phyloP scores from a whole-genome alignment of 2,113 vertebrate genomes.

The Psettodes erumei region DNA sequence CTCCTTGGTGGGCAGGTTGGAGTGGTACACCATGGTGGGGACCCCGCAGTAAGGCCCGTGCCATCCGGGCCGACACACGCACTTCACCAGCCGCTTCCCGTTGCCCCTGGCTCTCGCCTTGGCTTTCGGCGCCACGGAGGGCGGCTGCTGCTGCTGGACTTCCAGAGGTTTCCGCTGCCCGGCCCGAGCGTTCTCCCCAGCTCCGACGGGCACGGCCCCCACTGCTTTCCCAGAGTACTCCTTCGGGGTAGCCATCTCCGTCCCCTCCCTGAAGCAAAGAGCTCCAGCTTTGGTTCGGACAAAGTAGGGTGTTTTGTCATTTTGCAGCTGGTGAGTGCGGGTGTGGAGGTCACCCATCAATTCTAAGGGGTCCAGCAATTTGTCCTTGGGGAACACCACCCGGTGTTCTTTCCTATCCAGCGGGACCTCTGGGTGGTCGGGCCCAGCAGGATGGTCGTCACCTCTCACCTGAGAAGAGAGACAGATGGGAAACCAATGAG shows the following conservation, averaged over 20 bases:
- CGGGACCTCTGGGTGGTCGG: conserved; percentile 4
- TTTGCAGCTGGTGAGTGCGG: conserved; percentile 83
- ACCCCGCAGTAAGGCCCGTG: conserved; percentile 97
- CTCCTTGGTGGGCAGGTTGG: conserved; percentile 97
- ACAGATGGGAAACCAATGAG: neutral
- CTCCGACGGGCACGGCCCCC: conserved; percentile 55
- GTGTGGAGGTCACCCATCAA: conserved; percentile 84
- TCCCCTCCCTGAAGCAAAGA: conserved; percentile 93
- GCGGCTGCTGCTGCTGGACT: conserved; percentile 60
- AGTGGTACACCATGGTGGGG: conserved; percentile 97
- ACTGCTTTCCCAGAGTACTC: conserved; percentile 73
- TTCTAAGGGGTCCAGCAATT: conserved; percentile 42
- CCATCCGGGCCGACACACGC: conserved; percentile 94
- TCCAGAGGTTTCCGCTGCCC: conserved; percentile 73
- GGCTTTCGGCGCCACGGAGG: conserved; percentile 50
- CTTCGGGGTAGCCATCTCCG: conserved; percentile 86
- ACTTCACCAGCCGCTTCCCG: conserved; percentile 93
- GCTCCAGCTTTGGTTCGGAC: conserved; percentile 93
- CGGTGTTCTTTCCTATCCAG: conserved; percentile 1
- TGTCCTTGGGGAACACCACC: neutral
- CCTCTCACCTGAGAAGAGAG: conserved; percentile 30
- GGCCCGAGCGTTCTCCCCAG: conserved; percentile 57
- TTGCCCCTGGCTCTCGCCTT: conserved; percentile 73
- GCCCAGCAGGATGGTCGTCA: conserved; percentile 42
- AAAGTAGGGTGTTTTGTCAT: conserved; percentile 90